Evolutionary conservation across 2,113 vertebrate genomes (phyloP), one percentile per base, ranked within the genome.

Genomic region (Neolamprologus toae): DNA sequence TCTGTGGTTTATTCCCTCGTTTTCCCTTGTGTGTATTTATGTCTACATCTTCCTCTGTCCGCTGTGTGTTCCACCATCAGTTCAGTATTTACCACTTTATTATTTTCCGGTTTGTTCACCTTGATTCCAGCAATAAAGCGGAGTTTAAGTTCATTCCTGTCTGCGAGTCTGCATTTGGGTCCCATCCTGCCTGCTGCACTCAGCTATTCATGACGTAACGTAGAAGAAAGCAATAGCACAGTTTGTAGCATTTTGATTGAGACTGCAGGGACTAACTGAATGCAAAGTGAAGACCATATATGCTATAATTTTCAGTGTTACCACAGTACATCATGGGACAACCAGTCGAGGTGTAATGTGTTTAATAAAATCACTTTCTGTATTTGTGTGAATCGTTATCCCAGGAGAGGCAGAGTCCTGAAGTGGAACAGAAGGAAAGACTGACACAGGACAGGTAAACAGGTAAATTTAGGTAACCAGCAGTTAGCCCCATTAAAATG

Each of bases 371-470:
- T 47, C 13, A 28, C 9, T 73, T 73, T 45, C 66, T 45, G 37
- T 26, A 9, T 42, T 45, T 73, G n/a, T 26, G 21, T 73, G 40
- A 73, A 23, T 9, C 1, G 0, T 71, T 40, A 14, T 73, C 66
- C 11, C 66, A 23, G 66, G n/a, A 45, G 8, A 45, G 40, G 23
- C 0, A 10, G 68, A 28, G 37, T 0, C 1, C 2, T 26, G 21
- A 28, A 23, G 21, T 17, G 40, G 5, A 28, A 28, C 5, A 28
- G 10, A 7, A 28, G 14, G 40, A 47, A 47, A 76, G 40, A 71
- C 6, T 26, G 13, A 76, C 23, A 73, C 68, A 26, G 23, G 23
- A 11, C 9, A 47, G 68, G 68, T 17, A 45, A 73, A 17, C 9
- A 45, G 68, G 68, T 26, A 45, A 17, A 73, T 1, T 45, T 47